Evolutionary conservation across 2,113 vertebrate species (phyloP).

Genomic region (Anguilla japonica): DNA sequence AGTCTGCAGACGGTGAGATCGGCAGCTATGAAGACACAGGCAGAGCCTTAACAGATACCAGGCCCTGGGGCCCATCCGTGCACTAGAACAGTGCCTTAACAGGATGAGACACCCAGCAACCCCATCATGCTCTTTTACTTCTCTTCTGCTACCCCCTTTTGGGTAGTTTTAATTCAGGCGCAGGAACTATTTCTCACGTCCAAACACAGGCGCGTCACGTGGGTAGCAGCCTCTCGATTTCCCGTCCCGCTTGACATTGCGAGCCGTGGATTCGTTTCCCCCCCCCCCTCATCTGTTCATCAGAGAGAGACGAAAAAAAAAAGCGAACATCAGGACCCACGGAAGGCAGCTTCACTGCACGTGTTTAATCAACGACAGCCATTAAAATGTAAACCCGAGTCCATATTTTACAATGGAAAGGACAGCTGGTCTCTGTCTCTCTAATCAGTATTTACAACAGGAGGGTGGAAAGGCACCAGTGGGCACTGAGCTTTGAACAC

Average conservation of each 20-base stretch:
- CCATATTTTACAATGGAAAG: constrained; percentile 7
- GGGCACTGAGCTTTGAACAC: neutral
- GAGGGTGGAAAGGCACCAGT: neutral
- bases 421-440: constrained; percentile 3
- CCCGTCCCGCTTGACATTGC: neutral
- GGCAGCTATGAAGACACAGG: no score
- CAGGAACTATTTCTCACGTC: neutral
- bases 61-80: no score
- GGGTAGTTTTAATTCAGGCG: neutral
- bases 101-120: no score
- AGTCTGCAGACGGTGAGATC: no score
- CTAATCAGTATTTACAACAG: neutral
- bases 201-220: neutral
- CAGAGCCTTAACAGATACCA: no score
- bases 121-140: no score
- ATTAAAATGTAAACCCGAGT: neutral
- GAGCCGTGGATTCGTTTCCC: neutral
- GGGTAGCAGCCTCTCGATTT: neutral
- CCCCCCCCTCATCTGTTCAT: neutral
- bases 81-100: no score
- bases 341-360: neutral
- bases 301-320: neutral
- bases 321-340: neutral
- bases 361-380: neutral
- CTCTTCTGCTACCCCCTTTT: neutral